Evolutionary conservation across 2,113 vertebrate genomes (phyloP), one percentile per base, ranked within the genome.

Genomic region (Tiliqua scincoides): DNA sequence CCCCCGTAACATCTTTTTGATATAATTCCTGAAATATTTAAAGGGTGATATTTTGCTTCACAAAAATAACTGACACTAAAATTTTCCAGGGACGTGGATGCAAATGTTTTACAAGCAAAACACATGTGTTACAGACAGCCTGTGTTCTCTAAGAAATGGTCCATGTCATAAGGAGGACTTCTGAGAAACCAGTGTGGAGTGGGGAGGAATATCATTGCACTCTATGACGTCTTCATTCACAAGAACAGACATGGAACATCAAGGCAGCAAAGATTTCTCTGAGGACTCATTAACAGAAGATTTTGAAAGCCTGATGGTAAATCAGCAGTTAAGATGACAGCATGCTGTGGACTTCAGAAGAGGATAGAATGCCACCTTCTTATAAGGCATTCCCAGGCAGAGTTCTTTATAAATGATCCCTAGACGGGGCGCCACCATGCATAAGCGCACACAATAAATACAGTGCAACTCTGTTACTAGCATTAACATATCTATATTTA

Each of bases 191-290:
- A 7, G 71, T 27, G 14, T n/a, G 48, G 30, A 40, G 27, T n/a
- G 17, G 21, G 21, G 27, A 27, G 48, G 73, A 59, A 21, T 25
- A 65, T 35, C 12, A 14, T 20, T 81, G 7, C 62, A 72, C 32
- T 30, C 63, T 17, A 79, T 30, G 43, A 87, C n/a, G 62, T 12
- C 18, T 0, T 10, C 25, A 20, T 37, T 75, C 43, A 43, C 3
- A 52, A 87, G 79, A 87, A 65, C 32, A 61, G 43, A 68, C 11
- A n/a, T 43, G 52, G 54, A 85, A 61, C 43, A 77, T 68, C n/a
- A 17, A 72, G 57, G 83, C 21, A 32, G n/a, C 20, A 32, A 52
- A 25, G 37, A 23, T 62, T 40, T 7, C 4, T 62, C 11, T 12
- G 37, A 17, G 59, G 12, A 37, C 20, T 25, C n/a, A 61, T 62